Percentiles rank a stretch among this genome's conserved stretches.
Conservation (phyloP, 1,140 invertebrate genomes). For the Chrysoperla carnea region DNA sequence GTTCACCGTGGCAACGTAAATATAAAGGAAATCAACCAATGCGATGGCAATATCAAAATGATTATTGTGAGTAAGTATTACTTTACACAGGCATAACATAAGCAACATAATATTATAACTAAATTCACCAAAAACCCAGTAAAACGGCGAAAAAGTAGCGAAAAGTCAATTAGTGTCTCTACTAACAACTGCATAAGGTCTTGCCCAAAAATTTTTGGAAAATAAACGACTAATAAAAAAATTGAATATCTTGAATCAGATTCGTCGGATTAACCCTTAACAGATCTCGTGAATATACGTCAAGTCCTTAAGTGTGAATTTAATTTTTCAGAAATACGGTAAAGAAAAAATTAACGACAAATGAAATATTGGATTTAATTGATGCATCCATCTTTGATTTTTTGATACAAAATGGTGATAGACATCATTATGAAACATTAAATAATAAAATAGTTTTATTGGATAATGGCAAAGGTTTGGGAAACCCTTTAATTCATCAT, state of each 20-base stretch:
- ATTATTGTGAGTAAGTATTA: conserved; percentile 57
- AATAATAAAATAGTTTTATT: conserved; percentile 59
- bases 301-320: too few species aligned
- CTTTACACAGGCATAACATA: too few species aligned
- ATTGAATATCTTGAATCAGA: too few species aligned
- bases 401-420: conserved; percentile 84
- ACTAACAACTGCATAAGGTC: too few species aligned
- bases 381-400: conserved; percentile 86
- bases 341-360: conserved; percentile 29
- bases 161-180: too few species aligned
- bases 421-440: conserved; percentile 79
- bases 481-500: conserved; percentile 68
- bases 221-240: too few species aligned
- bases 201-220: too few species aligned
- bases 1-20: conserved; percentile 78
- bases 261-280: too few species aligned
- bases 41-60: conserved; percentile 58
- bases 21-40: conserved; percentile 61
- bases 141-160: too few species aligned
- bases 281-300: too few species aligned
- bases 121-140: too few species aligned
- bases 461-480: conserved; percentile 91
- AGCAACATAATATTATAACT: too few species aligned
- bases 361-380: conserved; percentile 64
- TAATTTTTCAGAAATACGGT: conserved; percentile 14